phyloP scores from a whole-genome alignment of 1,140 invertebrate genomes.

The Drosophila littoralis region DNA sequence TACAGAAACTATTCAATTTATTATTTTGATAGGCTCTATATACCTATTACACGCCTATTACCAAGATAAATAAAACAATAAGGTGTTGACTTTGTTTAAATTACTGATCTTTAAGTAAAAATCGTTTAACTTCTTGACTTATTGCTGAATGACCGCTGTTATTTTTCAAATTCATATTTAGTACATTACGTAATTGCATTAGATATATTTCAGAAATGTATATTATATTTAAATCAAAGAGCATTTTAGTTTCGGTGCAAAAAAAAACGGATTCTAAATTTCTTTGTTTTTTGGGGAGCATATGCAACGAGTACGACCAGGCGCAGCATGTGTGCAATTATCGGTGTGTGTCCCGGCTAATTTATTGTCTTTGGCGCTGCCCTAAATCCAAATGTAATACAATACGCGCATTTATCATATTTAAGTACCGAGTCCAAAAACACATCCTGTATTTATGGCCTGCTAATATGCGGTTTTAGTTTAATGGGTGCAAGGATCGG shows the following conservation, averaged over 20 bases:
- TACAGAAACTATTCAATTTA: no score
- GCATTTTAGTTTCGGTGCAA: background rate
- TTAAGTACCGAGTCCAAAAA: slow-evolving; percentile 71
- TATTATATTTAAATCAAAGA: background rate
- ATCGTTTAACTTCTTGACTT: no score
- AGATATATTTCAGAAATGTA: no score
- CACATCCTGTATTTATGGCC: slow-evolving; percentile 75
- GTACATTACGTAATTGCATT: no score
- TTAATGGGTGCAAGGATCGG: slow-evolving; percentile 56
- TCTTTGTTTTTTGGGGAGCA: slow-evolving; percentile 28
- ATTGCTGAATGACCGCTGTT: no score
- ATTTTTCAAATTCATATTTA: no score
- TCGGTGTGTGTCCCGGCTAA: slow-evolving; percentile 64
- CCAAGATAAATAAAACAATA: no score
- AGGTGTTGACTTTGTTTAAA: no score
- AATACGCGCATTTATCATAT: slow-evolving; percentile 81
- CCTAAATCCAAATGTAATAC: slow-evolving; percentile 81
- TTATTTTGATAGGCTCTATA: no score
- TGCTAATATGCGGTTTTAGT: slow-evolving; percentile 78
- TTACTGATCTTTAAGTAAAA: no score
- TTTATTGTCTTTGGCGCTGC: slow-evolving; percentile 76
- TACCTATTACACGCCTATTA: no score
- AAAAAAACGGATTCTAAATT: background rate
- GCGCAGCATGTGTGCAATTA: slow-evolving; percentile 70
- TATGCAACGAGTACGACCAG: slow-evolving; percentile 26